Evolutionary conservation across 1,140 invertebrate genomes (phyloP).

Genomic region (Mya arenaria): DNA sequence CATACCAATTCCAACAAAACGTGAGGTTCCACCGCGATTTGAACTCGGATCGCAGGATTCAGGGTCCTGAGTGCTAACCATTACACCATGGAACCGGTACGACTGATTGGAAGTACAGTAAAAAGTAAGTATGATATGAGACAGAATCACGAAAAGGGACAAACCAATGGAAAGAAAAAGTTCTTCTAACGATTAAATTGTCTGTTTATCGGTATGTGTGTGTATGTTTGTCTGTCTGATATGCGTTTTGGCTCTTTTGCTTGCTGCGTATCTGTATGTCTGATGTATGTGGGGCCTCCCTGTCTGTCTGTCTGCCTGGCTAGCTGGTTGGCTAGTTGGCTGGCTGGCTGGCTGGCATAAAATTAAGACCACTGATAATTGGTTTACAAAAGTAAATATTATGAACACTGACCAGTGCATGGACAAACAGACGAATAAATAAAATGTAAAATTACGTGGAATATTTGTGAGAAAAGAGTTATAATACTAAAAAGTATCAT

Average conservation of each 20-base stretch:
- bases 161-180: background rate
- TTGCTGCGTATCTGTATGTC: background rate
- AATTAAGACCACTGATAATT: no score
- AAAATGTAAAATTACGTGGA: background rate
- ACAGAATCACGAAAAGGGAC: background rate
- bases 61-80: slow-evolving; percentile 65
- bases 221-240: no score
- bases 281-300: no score
- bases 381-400: no score
- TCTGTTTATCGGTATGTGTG: background rate
- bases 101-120: background rate
- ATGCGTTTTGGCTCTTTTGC: background rate
- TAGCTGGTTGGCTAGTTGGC: no score
- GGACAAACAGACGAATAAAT: no score
- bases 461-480: background rate
- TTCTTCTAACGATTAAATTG: background rate
- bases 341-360: no score
- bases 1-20: background rate
- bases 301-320: no score
- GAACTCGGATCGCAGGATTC: slow-evolving; percentile 65
- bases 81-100: slow-evolving; percentile 61
- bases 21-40: slow-evolving; percentile 31
- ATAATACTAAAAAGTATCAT: background rate
- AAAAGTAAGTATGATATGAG: background rate
- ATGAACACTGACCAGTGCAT: no score